Evolutionary conservation across 1,140 invertebrate species (phyloP).

Genomic region (Drosophila equinoxialis): DNA sequence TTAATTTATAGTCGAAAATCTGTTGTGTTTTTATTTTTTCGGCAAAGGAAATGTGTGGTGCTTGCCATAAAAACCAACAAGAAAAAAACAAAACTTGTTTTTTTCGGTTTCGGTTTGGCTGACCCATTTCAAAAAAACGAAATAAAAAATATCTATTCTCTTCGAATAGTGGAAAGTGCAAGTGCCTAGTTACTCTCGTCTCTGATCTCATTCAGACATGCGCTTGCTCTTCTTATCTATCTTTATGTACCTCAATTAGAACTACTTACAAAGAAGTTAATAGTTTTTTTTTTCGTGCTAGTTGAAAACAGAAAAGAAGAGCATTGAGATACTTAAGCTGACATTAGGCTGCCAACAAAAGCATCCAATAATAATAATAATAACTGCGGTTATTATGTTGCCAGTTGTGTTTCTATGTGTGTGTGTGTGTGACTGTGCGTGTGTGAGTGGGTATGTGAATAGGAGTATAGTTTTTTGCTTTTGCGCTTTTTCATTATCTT

Average conservation of each 20-base stretch:
- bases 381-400: slow-evolving; percentile 16
- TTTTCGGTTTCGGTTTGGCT: slow-evolving; percentile 1
- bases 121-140: slow-evolving; percentile 23
- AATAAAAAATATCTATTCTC: slow-evolving; percentile 14
- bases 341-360: slow-evolving; percentile 16
- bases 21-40: slow-evolving; percentile 3
- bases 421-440: neutral
- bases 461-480: slow-evolving; percentile 2
- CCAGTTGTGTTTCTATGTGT: neutral
- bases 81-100: slow-evolving; percentile 4
- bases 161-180: slow-evolving; percentile 12
- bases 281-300: slow-evolving; percentile 16
- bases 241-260: slow-evolving; percentile 13
- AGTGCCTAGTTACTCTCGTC: neutral
- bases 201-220: neutral
- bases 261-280: slow-evolving; percentile 14
- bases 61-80: slow-evolving; percentile 2
- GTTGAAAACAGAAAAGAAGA: neutral
- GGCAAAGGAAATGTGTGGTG: slow-evolving; percentile 31
- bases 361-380: slow-evolving; percentile 25
- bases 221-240: neutral
- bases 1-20: slow-evolving; percentile 46
- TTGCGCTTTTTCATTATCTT: slow-evolving; percentile 11
- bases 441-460: slow-evolving; percentile 5
- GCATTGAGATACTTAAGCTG: slow-evolving; percentile 12